These are phyloP conservation scores for Crotophaga sulcirostris DNA, from an alignment of 2,113 vertebrate genomes.

Conservation along the genomic window DNA sequence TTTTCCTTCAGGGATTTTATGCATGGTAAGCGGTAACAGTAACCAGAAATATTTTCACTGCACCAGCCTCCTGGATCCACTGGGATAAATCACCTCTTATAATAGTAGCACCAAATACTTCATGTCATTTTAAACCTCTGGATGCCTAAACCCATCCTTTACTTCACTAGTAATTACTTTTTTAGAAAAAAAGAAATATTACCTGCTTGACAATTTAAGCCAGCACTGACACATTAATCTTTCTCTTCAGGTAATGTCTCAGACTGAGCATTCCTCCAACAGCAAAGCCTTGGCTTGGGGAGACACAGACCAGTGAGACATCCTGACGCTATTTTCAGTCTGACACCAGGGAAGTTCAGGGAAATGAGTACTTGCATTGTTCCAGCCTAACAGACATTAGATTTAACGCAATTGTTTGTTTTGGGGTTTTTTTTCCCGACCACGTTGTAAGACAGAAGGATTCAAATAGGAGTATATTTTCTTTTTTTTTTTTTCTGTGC, in stretches of 20 bases:
- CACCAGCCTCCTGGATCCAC: background rate
- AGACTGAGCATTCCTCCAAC: background rate
- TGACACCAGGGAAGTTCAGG: background rate
- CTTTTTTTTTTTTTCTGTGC: background rate
- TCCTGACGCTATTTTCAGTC: background rate
- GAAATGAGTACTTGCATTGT: background rate
- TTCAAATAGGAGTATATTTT: background rate
- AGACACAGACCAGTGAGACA: background rate
- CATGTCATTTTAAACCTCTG: conserved; percentile 60
- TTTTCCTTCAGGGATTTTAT: conserved; percentile 26
- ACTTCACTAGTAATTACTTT: conserved; percentile 63
- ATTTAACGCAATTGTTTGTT: background rate
- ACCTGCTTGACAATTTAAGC: conserved; percentile 42
- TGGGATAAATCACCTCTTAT: conserved; percentile 57
- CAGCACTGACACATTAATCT: conserved; percentile 60
- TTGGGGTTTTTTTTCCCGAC: background rate
- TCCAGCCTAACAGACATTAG: background rate
- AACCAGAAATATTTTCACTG: conserved; percentile 34
- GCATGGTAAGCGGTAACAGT: conserved; percentile 22
- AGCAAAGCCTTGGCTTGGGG: background rate
- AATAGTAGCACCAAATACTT: conserved; percentile 63
- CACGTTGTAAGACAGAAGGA: background rate
- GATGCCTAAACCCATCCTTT: conserved; percentile 50
- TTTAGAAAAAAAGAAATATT: conserved; percentile 52
- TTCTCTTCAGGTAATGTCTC: background rate